Base-by-base conservation (phyloP, 2,888 invertebrate genomes). In the Trypoxylon attenuatum region DNA sequence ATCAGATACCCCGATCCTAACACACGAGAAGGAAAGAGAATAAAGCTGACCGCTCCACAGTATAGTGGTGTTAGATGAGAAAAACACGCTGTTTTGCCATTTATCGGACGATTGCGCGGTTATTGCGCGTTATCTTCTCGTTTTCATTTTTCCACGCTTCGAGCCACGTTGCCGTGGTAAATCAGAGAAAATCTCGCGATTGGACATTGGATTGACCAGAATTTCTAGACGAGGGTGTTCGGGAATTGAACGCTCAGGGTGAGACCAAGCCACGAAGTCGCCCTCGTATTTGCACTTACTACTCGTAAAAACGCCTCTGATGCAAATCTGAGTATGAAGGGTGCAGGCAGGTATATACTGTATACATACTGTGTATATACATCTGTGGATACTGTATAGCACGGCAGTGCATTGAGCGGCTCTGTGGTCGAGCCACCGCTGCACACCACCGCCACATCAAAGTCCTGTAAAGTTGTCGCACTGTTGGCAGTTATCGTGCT, bases 1-100 rank as follows among this genome's bases (percentile, higher is more conserved):
- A 74, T 72, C 72, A 64, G 72, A 67, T 64, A 59, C 59, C 53
- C 64, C 69, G 69, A 72, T 53, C 51, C 41, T 55, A 65, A 39
- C 38, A 33, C 29, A 25, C 43, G 19, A 23, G 15, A 33, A 13
- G 47, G 33, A 18, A 23, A 8, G 23, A 29, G 46, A 18, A 41
- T 4, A 23, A 46, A 5, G 10, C 5, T 13, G 33, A 8, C 10
- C 10, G 33, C 33, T n/a, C 33, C 8, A 6, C n/a, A 13, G 5
- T 33, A 13, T 33, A 13, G 2, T 5, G 25, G 25, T 33, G 33
- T 33, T 13, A 13, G 13, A 13, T 13, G n/a, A n/a, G 22, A 22
- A 38, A 46, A 23, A n/a, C n/a, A 16, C 29, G 2, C 21, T 22
- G 15, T 2, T 18, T 19, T n/a, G n/a, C 46, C 49, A 19, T 43